Conservation (phyloP, 1,140 invertebrate genomes). For the Phymastichus coffea region DNA sequence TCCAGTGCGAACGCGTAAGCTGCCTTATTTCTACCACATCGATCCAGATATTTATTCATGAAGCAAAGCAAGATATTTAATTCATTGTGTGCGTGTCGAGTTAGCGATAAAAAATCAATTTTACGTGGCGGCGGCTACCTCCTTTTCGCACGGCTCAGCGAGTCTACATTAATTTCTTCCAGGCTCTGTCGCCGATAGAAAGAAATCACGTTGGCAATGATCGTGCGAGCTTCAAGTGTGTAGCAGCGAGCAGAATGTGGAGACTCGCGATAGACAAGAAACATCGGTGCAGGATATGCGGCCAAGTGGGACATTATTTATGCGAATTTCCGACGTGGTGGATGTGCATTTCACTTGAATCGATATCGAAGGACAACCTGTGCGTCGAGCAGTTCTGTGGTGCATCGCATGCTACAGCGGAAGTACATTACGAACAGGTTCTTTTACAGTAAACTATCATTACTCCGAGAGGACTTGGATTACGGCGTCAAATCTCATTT, state of each 20-base stretch:
- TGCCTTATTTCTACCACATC: too few relatives aligned
- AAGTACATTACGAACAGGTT: neutral
- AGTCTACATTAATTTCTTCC: neutral
- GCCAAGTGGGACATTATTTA: constrained; percentile 10
- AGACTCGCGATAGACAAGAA: neutral
- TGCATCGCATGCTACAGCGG: neutral
- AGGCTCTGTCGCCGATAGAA: neutral
- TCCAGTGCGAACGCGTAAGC: too few relatives aligned
- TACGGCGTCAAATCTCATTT: neutral
- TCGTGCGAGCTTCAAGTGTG: neutral
- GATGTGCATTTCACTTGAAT: neutral
- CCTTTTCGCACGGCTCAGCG: too few relatives aligned
- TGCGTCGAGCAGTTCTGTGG: neutral
- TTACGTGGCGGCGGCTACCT: too few relatives aligned
- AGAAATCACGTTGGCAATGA: too few relatives aligned
- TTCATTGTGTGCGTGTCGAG: too few relatives aligned
- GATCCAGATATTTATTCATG: too few relatives aligned
- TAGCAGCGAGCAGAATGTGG: neutral
- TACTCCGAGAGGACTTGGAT: neutral
- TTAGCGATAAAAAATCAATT: too few relatives aligned
- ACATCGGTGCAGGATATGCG: constrained; percentile 1
- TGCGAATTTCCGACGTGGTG: neutral
- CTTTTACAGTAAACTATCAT: neutral
- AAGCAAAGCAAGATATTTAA: too few relatives aligned
- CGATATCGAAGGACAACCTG: neutral